Conservation (phyloP, 92 coral and sea anemone genomes). For the Metridium senile region DNA sequence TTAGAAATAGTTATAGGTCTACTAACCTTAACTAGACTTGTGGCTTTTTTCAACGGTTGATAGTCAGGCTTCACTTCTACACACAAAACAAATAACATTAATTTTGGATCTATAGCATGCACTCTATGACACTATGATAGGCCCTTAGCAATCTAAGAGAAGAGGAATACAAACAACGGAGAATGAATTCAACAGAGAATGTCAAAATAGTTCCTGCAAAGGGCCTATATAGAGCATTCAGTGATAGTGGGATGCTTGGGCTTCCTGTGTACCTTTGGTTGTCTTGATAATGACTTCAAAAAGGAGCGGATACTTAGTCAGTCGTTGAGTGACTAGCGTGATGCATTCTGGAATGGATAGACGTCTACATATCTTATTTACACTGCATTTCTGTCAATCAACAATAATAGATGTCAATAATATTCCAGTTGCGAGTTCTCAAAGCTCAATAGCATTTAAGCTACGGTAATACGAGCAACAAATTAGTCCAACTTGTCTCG, state of each 20-base stretch:
- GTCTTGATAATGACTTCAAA: constrained; percentile 94
- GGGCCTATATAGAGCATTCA: too few relatives aligned
- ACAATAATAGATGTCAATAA: too few relatives aligned
- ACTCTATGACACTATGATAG: not conserved
- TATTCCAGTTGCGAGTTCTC: too few relatives aligned
- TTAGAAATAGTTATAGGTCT: too few relatives aligned
- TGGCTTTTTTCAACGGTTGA: constrained; percentile 59
- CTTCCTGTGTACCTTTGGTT: constrained; percentile 72
- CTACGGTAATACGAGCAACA: too few relatives aligned
- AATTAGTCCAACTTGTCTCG: too few relatives aligned
- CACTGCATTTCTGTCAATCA: constrained; percentile 73
- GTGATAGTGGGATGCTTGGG: too few relatives aligned
- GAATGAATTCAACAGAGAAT: too few relatives aligned
- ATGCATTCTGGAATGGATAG: constrained; percentile 92
- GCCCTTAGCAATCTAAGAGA: too few relatives aligned
- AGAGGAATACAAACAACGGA: too few relatives aligned
- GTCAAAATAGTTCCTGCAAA: too few relatives aligned
- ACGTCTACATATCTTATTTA: constrained; percentile 87
- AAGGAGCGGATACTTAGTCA: constrained; percentile 91
- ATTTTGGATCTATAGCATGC: not conserved
- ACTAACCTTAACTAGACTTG: constrained; percentile 68
- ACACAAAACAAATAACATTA: not conserved
- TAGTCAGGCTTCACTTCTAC: constrained; percentile 79
- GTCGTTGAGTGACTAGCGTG: constrained; percentile 92
- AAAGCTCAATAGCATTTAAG: too few relatives aligned